phyloP scores from a whole-genome alignment of 2,113 vertebrate genomes.

The Terrapene triunguis region DNA sequence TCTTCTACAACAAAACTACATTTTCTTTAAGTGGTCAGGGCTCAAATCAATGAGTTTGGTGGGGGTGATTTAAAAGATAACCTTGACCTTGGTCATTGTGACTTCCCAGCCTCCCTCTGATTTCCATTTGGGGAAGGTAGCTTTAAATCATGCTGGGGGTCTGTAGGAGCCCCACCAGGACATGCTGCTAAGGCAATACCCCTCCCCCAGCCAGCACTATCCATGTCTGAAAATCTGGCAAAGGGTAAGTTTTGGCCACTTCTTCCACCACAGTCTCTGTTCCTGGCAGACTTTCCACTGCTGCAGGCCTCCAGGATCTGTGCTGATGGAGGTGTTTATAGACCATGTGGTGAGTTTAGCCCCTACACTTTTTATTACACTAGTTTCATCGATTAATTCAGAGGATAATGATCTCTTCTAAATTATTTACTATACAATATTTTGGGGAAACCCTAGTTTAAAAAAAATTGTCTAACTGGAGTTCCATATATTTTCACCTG shows the following conservation, averaged over 20 bases:
- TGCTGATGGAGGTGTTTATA: accelerated
- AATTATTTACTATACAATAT: not conserved
- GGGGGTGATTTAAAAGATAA: not conserved
- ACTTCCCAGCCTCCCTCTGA: not conserved
- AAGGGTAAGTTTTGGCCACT: accelerated
- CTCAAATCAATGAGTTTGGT: not conserved
- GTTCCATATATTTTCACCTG: not conserved
- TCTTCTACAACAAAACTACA: not conserved
- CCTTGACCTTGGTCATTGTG: not conserved
- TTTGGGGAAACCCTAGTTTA: not conserved
- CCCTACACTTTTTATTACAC: not conserved
- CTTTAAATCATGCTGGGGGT: accelerated
- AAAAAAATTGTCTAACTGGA: too few relatives aligned
- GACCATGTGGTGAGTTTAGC: not conserved
- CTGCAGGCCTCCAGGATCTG: not conserved
- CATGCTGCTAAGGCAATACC: not conserved
- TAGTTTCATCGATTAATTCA: not conserved
- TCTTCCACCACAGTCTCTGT: not conserved
- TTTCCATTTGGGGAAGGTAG: not conserved
- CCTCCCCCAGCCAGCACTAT: accelerated
- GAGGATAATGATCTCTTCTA: not conserved
- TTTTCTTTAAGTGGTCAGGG: not conserved
- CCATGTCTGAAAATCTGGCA: not conserved
- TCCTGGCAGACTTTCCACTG: not conserved
- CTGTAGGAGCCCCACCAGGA: accelerated